A percentile compares a stretch with the other conserved stretches of the same genome.
Conservation (phyloP, 1,140 invertebrate genomes). For the Drosophila eugracilis region DNA sequence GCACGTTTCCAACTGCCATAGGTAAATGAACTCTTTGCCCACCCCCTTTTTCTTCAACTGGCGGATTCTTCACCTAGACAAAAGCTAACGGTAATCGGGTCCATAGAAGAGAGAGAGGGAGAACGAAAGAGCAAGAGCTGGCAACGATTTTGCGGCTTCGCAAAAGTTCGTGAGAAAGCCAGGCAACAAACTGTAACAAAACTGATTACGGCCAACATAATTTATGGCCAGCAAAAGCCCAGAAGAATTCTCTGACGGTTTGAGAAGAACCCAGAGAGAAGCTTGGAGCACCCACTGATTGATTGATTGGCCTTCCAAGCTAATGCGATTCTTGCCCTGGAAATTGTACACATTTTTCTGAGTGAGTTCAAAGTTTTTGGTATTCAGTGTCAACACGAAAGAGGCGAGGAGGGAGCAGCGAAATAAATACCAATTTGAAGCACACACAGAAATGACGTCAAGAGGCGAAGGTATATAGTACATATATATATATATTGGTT, state of each 20-base stretch:
- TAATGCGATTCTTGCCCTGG: slow-evolving; percentile 48
- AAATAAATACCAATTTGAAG: slow-evolving; percentile 11
- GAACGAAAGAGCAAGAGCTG: not conserved
- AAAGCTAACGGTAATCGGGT: slow-evolving; percentile 70
- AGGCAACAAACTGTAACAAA: slow-evolving; percentile 73
- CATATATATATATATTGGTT: too few relatives aligned
- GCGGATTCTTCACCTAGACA: slow-evolving; percentile 41
- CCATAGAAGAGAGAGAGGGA: slow-evolving; percentile 1
- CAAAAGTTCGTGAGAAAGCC: slow-evolving; percentile 66
- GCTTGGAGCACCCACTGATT: slow-evolving; percentile 46
- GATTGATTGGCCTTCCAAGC: slow-evolving; percentile 54
- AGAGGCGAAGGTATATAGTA: too few relatives aligned
- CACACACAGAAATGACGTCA: slow-evolving; percentile 29
- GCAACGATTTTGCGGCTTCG: slow-evolving; percentile 52
- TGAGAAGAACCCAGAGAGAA: not conserved
- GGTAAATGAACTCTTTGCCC: slow-evolving; percentile 66
- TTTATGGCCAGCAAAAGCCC: slow-evolving; percentile 66
- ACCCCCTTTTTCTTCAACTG: slow-evolving; percentile 28
- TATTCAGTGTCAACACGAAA: slow-evolving; percentile 36
- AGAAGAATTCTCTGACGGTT: slow-evolving; percentile 56
- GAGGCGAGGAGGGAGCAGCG: slow-evolving; percentile 2
- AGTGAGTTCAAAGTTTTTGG: slow-evolving; percentile 15
- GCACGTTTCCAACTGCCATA: slow-evolving; percentile 61
- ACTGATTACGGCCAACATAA: slow-evolving; percentile 74
- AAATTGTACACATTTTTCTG: slow-evolving; percentile 3